Evolutionary conservation across 2,797 vertebrate genomes (phyloP).

Genomic region (Mareca strepera): DNA sequence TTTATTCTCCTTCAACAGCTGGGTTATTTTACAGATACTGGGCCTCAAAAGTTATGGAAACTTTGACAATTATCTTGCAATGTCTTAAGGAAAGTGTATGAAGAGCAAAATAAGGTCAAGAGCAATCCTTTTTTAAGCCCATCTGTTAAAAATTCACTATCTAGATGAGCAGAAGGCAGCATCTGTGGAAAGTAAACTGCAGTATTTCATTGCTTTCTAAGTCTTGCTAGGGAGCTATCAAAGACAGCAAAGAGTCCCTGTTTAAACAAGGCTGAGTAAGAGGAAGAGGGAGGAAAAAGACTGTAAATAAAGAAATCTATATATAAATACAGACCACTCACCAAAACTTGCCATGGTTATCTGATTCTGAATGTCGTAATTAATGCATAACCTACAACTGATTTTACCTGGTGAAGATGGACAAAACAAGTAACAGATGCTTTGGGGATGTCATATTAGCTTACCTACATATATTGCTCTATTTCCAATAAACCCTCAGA

Average conservation of each 20-base stretch:
- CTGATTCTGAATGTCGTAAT: background rate
- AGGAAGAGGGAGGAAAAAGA: background rate
- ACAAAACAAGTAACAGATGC: background rate
- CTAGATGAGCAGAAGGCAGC: background rate
- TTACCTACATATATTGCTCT: background rate
- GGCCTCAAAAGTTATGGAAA: background rate
- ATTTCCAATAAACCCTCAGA: background rate
- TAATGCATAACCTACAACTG: background rate
- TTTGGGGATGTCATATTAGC: background rate
- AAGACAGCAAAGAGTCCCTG: background rate
- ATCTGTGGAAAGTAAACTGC: slow-evolving; percentile 16
- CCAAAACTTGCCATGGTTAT: background rate
- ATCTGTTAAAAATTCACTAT: slow-evolving; percentile 21
- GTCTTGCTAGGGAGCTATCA: background rate
- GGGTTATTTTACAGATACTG: background rate
- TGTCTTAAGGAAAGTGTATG: slow-evolving; percentile 15
- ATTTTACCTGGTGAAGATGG: background rate
- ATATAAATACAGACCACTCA: slow-evolving; percentile 39
- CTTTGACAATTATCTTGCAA: slow-evolving; percentile 36
- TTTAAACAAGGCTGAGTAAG: slow-evolving; percentile 29
- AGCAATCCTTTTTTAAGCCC: background rate
- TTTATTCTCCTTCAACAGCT: background rate
- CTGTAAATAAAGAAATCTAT: slow-evolving; percentile 25
- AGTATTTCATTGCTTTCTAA: background rate
- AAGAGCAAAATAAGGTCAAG: slow-evolving; percentile 39